Evolutionary conservation across 1,140 invertebrate genomes (phyloP).

Genomic region (Arion vulgaris): DNA sequence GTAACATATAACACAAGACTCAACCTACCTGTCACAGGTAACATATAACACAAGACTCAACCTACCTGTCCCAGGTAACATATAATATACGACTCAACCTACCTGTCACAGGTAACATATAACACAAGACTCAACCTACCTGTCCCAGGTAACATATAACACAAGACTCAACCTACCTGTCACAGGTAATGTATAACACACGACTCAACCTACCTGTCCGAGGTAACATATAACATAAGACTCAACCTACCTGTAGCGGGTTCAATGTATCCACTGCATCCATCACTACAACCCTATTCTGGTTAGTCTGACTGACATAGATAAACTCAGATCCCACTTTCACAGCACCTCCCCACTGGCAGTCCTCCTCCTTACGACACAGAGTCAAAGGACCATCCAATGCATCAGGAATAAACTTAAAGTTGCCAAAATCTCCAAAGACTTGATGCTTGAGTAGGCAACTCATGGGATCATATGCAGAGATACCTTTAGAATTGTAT

Average conservation of each 20-base stretch:
- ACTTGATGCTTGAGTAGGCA: slow-evolving; percentile 84
- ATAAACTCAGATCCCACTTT: slow-evolving; percentile 83
- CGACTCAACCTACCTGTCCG: too few relatives aligned
- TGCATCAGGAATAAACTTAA: slow-evolving; percentile 66
- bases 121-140: too few relatives aligned
- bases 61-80: too few relatives aligned
- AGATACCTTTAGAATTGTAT: slow-evolving; percentile 85
- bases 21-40: too few relatives aligned
- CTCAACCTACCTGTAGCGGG: slow-evolving; percentile 65
- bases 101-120: too few relatives aligned
- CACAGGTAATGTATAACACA: too few relatives aligned
- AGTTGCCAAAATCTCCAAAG: slow-evolving; percentile 73
- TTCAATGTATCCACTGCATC: slow-evolving; percentile 61
- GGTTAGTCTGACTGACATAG: slow-evolving; percentile 83
- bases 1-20: too few relatives aligned
- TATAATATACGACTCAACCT: too few relatives aligned
- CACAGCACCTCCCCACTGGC: slow-evolving; percentile 82
- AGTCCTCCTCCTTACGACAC: slow-evolving; percentile 54
- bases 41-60: too few relatives aligned
- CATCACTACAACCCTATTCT: slow-evolving; percentile 81
- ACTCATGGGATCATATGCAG: slow-evolving; percentile 83
- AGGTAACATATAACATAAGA: too few relatives aligned
- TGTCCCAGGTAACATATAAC: too few relatives aligned
- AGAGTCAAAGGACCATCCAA: slow-evolving; percentile 59
- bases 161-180: too few relatives aligned